phyloP scores from a whole-genome alignment of 2,797 vertebrate genomes.

The Melanotaenia boesemani region DNA sequence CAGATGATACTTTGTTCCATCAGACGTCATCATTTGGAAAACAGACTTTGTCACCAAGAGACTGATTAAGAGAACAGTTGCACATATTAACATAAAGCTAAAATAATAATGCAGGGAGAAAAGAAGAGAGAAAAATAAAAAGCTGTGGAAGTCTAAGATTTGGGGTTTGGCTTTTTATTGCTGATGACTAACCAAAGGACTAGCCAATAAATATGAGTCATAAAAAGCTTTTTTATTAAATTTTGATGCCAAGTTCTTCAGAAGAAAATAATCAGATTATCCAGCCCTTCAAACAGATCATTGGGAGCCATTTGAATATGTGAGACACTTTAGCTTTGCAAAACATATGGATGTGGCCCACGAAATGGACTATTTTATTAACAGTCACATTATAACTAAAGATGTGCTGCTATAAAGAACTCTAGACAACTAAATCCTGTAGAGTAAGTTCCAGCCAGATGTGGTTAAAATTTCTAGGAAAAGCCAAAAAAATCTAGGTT shows the following conservation, averaged over 20 bases:
- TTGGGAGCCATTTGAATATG: no score
- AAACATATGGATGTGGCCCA: not conserved
- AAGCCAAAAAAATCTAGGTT: not conserved
- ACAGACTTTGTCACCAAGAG: slow-evolving; percentile 2
- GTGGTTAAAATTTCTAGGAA: not conserved
- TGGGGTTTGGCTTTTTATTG: not conserved
- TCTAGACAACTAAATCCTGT: not conserved
- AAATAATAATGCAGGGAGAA: not conserved
- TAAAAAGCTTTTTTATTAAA: no score
- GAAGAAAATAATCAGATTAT: no score
- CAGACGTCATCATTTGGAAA: slow-evolving; percentile 33
- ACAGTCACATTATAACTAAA: no score
- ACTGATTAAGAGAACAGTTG: slow-evolving; percentile 34
- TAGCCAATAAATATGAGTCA: no score
- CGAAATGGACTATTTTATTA: no score
- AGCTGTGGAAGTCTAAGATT: not conserved
- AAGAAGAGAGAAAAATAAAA: not conserved
- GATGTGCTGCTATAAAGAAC: not conserved
- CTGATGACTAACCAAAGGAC: no score
- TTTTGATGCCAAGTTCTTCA: no score
- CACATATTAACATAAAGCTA: slow-evolving; percentile 7
- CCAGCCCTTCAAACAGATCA: no score
- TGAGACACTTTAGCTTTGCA: not conserved
- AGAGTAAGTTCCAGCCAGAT: not conserved
- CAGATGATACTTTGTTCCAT: slow-evolving; percentile 53